phyloP scores from a whole-genome alignment of 2,888 invertebrate species.

The Andrena marginata region DNA sequence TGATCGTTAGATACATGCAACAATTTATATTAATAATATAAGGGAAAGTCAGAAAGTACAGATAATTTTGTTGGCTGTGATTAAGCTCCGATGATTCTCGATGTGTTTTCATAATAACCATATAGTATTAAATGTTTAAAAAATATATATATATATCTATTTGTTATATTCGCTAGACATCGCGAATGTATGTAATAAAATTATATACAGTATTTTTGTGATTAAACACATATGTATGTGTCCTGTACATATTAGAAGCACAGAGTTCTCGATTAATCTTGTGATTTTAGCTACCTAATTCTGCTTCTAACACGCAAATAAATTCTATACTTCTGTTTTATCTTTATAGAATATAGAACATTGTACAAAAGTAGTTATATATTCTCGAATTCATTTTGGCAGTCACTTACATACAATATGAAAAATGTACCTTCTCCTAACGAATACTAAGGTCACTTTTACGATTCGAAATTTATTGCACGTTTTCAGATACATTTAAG shows the following conservation, averaged over 20 bases:
- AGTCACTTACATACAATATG: too few species aligned
- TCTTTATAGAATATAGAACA: too few species aligned
- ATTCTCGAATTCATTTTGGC: too few species aligned
- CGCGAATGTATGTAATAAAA: background rate
- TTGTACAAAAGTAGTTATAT: too few species aligned
- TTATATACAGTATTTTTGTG: background rate
- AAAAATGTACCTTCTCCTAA: background rate
- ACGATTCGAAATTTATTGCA: background rate
- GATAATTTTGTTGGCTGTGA: slow-evolving; percentile 21
- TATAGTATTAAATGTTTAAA: slow-evolving; percentile 6
- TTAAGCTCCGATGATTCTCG: too few species aligned
- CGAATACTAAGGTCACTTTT: background rate
- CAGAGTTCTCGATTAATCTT: background rate
- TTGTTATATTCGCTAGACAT: background rate
- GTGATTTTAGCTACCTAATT: background rate
- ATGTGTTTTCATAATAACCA: background rate
- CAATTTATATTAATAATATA: slow-evolving; percentile 26
- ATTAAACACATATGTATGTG: background rate
- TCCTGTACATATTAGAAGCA: background rate
- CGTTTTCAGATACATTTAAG: background rate
- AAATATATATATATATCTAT: slow-evolving; percentile 8
- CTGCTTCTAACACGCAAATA: background rate
- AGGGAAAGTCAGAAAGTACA: slow-evolving; percentile 40
- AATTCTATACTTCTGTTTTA: background rate
- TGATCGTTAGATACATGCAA: slow-evolving; percentile 49